phyloP scores from a whole-genome alignment of 1,140 invertebrate genomes.

The Formica selysi region DNA sequence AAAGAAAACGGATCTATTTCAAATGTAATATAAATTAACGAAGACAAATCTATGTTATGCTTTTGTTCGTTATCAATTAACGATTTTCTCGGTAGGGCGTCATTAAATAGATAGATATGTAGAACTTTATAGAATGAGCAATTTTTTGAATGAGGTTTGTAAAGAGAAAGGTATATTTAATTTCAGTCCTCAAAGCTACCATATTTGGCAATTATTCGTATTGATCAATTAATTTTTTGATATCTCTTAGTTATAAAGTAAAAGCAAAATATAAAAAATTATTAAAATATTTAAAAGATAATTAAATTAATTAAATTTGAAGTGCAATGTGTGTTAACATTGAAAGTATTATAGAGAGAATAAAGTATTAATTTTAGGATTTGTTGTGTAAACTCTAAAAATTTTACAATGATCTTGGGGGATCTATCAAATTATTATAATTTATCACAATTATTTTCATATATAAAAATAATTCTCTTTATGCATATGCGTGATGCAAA shows the following conservation, averaged over 20 bases:
- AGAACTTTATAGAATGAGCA: background rate
- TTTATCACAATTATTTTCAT: too few species aligned
- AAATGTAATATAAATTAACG: slow-evolving; percentile 17
- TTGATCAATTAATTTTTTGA: slow-evolving; percentile 10
- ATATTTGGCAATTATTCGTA: background rate
- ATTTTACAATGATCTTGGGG: background rate
- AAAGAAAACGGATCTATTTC: slow-evolving; percentile 41
- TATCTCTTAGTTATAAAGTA: background rate
- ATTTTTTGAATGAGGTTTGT: background rate
- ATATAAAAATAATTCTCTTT: too few species aligned
- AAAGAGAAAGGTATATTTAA: slow-evolving; percentile 11
- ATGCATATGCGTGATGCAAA: too few species aligned
- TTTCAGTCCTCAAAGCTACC: background rate
- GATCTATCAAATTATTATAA: background rate
- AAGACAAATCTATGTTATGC: slow-evolving; percentile 32
- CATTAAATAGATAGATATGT: slow-evolving; percentile 25
- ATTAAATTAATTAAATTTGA: slow-evolving; percentile 2
- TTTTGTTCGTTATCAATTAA: slow-evolving; percentile 1
- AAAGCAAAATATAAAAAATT: background rate
- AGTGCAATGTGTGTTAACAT: background rate
- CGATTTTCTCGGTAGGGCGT: background rate
- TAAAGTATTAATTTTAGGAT: background rate
- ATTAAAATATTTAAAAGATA: background rate
- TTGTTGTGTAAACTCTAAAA: background rate
- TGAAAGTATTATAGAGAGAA: background rate